Base-by-base conservation (phyloP, 2,888 invertebrate genomes). In the Cheilosia urbana region DNA sequence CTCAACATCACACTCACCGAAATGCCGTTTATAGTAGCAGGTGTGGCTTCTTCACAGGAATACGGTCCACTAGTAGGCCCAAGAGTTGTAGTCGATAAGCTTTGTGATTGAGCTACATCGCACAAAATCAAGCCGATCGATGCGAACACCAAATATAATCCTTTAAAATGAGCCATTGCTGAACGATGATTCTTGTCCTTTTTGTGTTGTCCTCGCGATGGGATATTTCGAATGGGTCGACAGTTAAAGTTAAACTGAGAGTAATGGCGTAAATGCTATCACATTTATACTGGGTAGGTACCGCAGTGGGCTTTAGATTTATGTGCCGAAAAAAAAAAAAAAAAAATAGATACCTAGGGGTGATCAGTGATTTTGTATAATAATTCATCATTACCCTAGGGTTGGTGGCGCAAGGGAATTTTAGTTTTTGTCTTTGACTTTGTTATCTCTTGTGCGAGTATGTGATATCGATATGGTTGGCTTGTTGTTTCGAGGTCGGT, bases 351-450 rank as follows among this genome's bases (percentile, higher is more conserved):
- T 68, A 60, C 42, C 51, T 57, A 60, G 13, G 40, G 57, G 63
- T 78, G 63, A 78, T 71, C 71, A 63, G 71, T 69, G 45, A 71
- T 63, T 69, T 68, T 57, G 27, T 34, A 62, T 69, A 60, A 66
- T 72, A 72, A 65, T 24, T 72, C 72, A 72, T 78, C 78, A 71
- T 63, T 69, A 60, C 13, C 57, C 11, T 37, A 3, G 7, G 49
- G 45, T n/a, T 62, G 60, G 47, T 9, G 30, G 9, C 27, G 9
- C 40, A 21, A n/a, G 5, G 42, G 49, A 40, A 6, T 11, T 24
- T 69, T 57, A 47, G 34, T 69, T 57, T 69, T 24, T 51, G 15
- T 40, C 5, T 45, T 60, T 53, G 42, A 30, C 27, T 53, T 47
- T 24, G 73, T 63, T 73, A 73, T 73, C 73, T 53, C 13, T 63